Evolutionary conservation across 2,113 vertebrate genomes (phyloP).

Genomic region (Lagenorhynchus albirostris): DNA sequence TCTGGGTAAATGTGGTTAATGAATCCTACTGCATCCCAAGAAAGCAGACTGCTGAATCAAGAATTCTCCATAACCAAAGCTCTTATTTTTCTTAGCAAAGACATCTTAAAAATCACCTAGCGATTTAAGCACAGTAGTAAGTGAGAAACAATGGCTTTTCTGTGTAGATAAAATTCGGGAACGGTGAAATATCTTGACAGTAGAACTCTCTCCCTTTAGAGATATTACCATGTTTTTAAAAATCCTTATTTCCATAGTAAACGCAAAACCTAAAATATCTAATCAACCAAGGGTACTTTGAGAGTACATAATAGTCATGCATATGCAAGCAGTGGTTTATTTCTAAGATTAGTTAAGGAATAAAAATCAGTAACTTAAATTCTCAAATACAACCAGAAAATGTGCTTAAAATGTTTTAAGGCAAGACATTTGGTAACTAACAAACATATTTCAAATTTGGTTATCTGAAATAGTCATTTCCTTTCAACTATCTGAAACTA

Average conservation of each 20-base stretch:
- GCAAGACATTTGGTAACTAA: conserved; percentile 2
- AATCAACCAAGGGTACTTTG: not conserved
- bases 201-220: not conserved
- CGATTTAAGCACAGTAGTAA: not conserved
- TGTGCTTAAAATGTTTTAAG: conserved; percentile 50
- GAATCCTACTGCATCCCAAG: not conserved
- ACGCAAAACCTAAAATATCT: conserved; percentile 22
- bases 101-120: not conserved
- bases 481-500: not conserved
- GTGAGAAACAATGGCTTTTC: not conserved
- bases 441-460: not conserved
- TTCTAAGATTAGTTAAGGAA: conserved; percentile 31
- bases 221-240: not conserved
- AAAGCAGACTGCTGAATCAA: not conserved
- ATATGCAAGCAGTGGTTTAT: not conserved
- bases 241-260: not conserved
- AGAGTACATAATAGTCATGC: not conserved
- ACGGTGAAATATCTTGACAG: not conserved
- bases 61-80: not conserved
- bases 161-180: not conserved
- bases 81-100: not conserved
- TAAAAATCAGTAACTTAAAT: conserved; percentile 33
- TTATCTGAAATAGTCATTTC: conserved; percentile 5
- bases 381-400: conserved; percentile 28
- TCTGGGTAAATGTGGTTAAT: not conserved